Evolutionary conservation across 1,140 invertebrate genomes (phyloP).

Genomic region (Parapsyche elsis): DNA sequence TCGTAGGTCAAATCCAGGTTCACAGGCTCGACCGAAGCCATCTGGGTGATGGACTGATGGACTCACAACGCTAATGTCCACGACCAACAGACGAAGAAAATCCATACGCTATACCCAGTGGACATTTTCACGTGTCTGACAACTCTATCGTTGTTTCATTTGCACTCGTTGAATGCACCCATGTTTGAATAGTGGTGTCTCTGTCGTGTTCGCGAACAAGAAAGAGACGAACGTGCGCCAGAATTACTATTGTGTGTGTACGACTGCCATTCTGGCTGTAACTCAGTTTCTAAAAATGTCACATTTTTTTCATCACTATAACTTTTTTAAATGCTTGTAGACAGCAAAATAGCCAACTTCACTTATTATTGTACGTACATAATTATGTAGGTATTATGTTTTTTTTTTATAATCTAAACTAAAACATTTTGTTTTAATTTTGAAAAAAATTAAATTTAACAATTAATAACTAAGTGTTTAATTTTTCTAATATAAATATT

Average conservation of each 20-base stretch:
- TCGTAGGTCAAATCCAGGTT: conserved; percentile 50
- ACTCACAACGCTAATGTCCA: background rate
- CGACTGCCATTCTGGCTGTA: background rate
- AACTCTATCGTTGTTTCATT: background rate
- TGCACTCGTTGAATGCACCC: background rate
- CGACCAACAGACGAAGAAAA: background rate
- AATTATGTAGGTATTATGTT: too few species aligned
- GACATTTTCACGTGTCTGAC: background rate
- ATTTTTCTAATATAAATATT: too few species aligned
- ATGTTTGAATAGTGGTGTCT: too few species aligned
- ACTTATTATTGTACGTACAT: too few species aligned
- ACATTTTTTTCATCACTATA: background rate
- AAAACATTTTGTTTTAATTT: too few species aligned
- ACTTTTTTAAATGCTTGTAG: too few species aligned
- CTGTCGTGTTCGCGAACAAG: too few species aligned
- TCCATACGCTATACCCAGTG: background rate
- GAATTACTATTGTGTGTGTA: background rate
- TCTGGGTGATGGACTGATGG: background rate
- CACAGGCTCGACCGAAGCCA: background rate
- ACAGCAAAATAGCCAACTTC: too few species aligned
- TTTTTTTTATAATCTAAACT: too few species aligned
- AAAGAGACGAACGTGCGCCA: background rate
- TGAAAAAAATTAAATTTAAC: too few species aligned
- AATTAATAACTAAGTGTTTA: too few species aligned
- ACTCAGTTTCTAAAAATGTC: background rate